These are phyloP conservation scores for Pocillopora damicornis DNA, from an alignment of 64 coral and sea anemone species.

Conservation along the genomic window DNA sequence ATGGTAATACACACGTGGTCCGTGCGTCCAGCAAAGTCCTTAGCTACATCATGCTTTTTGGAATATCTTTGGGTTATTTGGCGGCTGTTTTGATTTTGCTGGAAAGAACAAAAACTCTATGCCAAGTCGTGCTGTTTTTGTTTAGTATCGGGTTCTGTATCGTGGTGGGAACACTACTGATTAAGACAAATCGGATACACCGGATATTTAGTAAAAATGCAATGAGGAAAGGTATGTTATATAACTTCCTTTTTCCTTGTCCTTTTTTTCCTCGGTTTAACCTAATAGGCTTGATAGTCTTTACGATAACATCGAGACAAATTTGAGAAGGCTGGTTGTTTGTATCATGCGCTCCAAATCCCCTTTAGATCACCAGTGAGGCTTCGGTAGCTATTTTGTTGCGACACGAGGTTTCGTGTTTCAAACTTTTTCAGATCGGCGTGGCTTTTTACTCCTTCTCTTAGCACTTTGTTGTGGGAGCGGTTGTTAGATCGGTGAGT, in stretches of 20 bases:
- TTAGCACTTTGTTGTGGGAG: too few relatives aligned
- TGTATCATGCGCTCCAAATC: too few relatives aligned
- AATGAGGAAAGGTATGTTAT: constrained; percentile 68
- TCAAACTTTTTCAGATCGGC: too few relatives aligned
- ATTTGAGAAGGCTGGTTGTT: too few relatives aligned
- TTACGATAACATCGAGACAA: too few relatives aligned
- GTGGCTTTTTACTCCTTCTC: too few relatives aligned
- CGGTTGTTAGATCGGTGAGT: too few relatives aligned
- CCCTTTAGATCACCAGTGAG: too few relatives aligned
- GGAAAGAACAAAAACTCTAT: constrained; percentile 45
- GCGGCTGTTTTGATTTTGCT: constrained; percentile 57
- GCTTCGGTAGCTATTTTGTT: too few relatives aligned
- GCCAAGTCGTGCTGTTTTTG: constrained; percentile 50
- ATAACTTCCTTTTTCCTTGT: neutral
- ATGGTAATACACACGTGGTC: constrained; percentile 68
- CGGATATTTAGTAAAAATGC: constrained; percentile 86
- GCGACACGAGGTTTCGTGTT: too few relatives aligned
- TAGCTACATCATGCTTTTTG: constrained; percentile 72
- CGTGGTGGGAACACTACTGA: constrained; percentile 69
- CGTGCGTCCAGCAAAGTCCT: constrained; percentile 70
- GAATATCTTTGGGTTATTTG: constrained; percentile 70
- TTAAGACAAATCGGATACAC: constrained; percentile 86
- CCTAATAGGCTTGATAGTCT: too few relatives aligned
- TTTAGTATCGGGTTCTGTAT: constrained; percentile 73
- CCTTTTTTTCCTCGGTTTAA: neutral